Evolutionary conservation across 2,113 vertebrate genomes (phyloP), one percentile per base, ranked within the genome.

Genomic region (Holacanthus passer): DNA sequence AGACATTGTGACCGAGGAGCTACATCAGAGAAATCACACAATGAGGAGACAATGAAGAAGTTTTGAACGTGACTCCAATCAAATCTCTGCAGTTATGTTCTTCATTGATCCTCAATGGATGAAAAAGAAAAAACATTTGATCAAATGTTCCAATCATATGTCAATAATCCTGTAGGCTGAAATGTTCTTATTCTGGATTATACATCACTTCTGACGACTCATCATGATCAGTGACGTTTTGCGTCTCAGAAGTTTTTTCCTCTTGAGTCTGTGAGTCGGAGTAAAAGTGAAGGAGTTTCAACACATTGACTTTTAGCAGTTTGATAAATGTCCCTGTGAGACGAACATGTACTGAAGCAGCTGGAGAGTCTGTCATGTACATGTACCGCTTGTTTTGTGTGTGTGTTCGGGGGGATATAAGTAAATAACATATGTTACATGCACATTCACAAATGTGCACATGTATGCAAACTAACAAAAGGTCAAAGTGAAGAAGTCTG

Each of bases 321-420:
- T 62, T 62, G 45, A 62, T 69, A 24, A 67, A 35, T 0, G 2
- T 3, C n/a, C 13, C 20, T 69, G 71, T 8, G 11, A 77, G 52
- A 27, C 16, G 0, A 56, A 29, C 35, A 29, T 41, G 66, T 64
- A 53, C 59, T 41, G 58, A 45, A n/a, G 31, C 45, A 4, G 58
- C 53, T 43, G 31, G n/a, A 22, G 31, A 45, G 74, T n/a, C 81
- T 92, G 79, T 69, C 41, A 95, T 96, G 90, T 86, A 96, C 96
- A 95, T 96, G 94, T 95, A 94, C 94, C 93, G 95, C 96, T 96
- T 96, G 96, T 97, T 81, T 77, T 87, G 65, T 63, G 70, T 85
- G 87, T 81, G 59, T 76, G 65, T 77, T 37, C 1, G 1, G 52
- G 77, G 73, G 45, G 17, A 4, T 22, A 9, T 77, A n/a, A 66